Percentiles rank a stretch among this genome's conserved stretches.
phyloP scores from a whole-genome alignment of 2,113 vertebrate genomes.

The Collichthys lucidus region DNA sequence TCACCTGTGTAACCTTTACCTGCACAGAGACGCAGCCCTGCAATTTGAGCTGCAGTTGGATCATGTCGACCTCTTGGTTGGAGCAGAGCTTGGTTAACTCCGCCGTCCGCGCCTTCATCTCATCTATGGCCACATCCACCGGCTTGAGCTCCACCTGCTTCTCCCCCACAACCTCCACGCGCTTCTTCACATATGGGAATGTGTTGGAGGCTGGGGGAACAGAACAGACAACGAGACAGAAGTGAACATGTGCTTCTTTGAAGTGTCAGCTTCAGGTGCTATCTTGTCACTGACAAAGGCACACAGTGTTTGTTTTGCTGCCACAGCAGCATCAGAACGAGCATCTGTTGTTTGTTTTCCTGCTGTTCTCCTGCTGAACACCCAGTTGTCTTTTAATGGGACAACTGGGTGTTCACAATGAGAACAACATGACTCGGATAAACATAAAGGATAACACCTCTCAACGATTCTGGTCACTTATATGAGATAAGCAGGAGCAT shows the following conservation, averaged over 20 bases:
- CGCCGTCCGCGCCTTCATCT: conserved; percentile 91
- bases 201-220: conserved; percentile 87
- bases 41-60: conserved; percentile 96
- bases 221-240: neutral
- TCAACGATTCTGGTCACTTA: neutral
- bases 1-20: conserved; percentile 75
- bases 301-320: neutral
- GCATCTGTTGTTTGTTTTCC: neutral
- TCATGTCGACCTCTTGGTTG: conserved; percentile 93
- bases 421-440: neutral
- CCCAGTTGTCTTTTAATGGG: neutral
- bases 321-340: neutral
- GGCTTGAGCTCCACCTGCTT: conserved; percentile 94
- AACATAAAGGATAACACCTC: neutral
- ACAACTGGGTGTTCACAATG: neutral
- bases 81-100: conserved; percentile 93
- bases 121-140: conserved; percentile 95
- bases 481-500: neutral
- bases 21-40: conserved; percentile 98
- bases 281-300: no score
- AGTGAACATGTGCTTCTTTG: neutral
- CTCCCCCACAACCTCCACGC: conserved; percentile 91
- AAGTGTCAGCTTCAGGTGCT: no score
- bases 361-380: no score
- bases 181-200: conserved; percentile 97